Conservation (phyloP, 1,140 invertebrate genomes). For the Trissolcus basalis region DNA sequence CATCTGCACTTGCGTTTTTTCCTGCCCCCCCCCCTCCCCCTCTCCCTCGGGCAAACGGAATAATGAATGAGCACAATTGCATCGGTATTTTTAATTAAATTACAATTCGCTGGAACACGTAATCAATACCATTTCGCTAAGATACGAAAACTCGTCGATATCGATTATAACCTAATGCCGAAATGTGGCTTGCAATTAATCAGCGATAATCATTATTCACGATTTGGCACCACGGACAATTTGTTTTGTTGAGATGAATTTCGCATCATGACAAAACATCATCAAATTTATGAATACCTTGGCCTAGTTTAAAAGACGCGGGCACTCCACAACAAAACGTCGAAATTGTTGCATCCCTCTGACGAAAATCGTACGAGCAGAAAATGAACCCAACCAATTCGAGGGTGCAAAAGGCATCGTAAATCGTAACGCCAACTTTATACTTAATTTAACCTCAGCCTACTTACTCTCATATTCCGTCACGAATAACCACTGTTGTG, state of each 20-base stretch:
- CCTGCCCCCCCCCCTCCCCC: too few relatives aligned
- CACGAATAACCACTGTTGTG: slow-evolving; percentile 15
- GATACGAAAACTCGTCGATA: too few relatives aligned
- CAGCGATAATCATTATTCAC: slow-evolving; percentile 2
- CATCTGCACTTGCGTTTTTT: too few relatives aligned
- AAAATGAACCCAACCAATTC: slow-evolving; percentile 18
- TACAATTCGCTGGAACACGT: background rate
- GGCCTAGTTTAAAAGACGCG: slow-evolving; percentile 29
- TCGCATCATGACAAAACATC: slow-evolving; percentile 23
- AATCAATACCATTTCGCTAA: background rate
- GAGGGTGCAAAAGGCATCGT: background rate
- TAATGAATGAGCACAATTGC: slow-evolving; percentile 4
- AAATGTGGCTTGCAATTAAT: background rate
- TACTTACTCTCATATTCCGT: background rate
- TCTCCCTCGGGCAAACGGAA: too few relatives aligned
- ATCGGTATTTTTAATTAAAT: slow-evolving; percentile 8
- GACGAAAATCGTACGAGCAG: slow-evolving; percentile 14
- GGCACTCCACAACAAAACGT: slow-evolving; percentile 5
- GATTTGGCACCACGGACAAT: background rate
- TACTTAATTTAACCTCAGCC: slow-evolving; percentile 21
- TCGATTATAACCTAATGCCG: too few relatives aligned
- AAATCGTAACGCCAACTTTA: slow-evolving; percentile 13
- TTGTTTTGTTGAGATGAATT: slow-evolving; percentile 23
- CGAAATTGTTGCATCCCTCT: slow-evolving; percentile 23
- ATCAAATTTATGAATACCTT: slow-evolving; percentile 47